Evolutionary conservation across 35 echinoderm and acorn worm species (phyloP).

Genomic region (Ophiothrix spiculata): DNA sequence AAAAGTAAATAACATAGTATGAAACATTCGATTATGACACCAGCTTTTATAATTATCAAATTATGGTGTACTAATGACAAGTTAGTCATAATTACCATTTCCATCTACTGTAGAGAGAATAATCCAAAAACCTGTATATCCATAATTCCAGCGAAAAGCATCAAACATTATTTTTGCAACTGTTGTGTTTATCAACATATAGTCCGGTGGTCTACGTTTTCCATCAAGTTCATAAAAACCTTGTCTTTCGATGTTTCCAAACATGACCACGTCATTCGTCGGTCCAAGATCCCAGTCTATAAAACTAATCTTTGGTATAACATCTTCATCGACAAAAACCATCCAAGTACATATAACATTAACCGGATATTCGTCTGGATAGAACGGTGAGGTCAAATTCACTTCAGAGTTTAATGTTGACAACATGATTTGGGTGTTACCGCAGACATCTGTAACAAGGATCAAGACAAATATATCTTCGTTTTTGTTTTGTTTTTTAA

Average conservation of each 20-base stretch:
- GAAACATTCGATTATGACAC: too few relatives aligned
- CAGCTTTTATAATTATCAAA: too few relatives aligned
- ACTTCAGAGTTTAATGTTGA: neutral
- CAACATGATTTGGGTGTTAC: neutral
- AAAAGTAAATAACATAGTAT: too few relatives aligned
- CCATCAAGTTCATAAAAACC: neutral
- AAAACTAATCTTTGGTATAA: neutral
- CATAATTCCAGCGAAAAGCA: neutral
- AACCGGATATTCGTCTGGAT: neutral
- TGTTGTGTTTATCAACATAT: neutral
- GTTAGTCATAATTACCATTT: neutral
- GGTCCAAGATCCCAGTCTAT: neutral
- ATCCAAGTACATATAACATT: neutral
- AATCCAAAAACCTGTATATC: neutral
- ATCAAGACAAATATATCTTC: too few relatives aligned
- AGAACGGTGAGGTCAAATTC: neutral
- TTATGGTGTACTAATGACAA: too few relatives aligned
- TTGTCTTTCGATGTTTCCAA: neutral
- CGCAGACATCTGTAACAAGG: neutral
- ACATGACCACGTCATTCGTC: neutral
- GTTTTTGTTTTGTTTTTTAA: too few relatives aligned
- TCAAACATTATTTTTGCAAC: neutral
- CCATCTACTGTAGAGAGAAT: neutral
- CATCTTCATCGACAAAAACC: neutral
- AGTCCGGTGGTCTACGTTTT: neutral